Evolutionary conservation across 2,888 invertebrate genomes (phyloP), one percentile per base, ranked within the genome.

Genomic region (Cheilosia vulpina): DNA sequence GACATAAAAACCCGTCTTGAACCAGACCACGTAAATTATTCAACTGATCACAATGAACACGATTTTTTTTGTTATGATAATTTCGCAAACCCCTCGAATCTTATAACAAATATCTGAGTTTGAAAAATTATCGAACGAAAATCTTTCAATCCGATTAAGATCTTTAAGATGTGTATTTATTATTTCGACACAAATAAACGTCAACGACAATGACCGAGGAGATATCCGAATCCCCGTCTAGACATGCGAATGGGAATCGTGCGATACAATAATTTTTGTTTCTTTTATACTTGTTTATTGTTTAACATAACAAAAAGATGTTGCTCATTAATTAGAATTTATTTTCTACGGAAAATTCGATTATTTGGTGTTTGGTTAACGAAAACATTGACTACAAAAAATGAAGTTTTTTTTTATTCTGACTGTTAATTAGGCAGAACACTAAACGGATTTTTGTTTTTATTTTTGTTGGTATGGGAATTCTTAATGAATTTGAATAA

Each of bases 121-220:
- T 60, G 47, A 24, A 79, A 75, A 65, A 63, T 45, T 17, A 79
- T 79, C 79, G 47, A 58, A 52, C 75, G 41, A 58, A 52, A 47
- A 79, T 75, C 77, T 78, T 72, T 68, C 75, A 65, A 79, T 65
- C 63, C 47, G 79, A 84, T 84, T 75, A 75, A 63, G 60, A 75
- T 75, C 75, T 65, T 65, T 45, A 60, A 75, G 78, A 73, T 78
- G 45, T 68, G 19, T 5, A 53, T 21, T 81, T 81, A 55, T 73
- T 57, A 6, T 69, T 75, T 45, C 31, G 47, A 65, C 55, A 58
- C 45, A 55, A 21, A 31, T 50, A 41, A 34, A 43, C 45, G 11
- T 21, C 5, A 13, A 43, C 38, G 38, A 62, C 47, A 24, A 53
- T 34, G 57, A 57, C 55, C 19, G 62, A 38, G 24, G n/a, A 21